phyloP scores from a whole-genome alignment of 2,888 invertebrate species.

The Amphimallon solstitiale region DNA sequence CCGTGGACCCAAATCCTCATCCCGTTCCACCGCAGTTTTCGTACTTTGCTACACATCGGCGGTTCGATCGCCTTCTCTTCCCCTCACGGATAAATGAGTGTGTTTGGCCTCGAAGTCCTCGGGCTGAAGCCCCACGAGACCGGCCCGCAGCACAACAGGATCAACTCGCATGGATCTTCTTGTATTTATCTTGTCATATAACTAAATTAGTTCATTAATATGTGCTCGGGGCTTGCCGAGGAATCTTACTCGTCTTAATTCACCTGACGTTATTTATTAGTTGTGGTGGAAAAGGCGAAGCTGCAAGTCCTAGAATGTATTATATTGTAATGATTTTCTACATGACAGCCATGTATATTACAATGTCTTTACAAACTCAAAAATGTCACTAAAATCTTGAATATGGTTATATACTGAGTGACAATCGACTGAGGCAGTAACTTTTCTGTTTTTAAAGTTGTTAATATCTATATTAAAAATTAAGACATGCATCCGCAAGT shows the following conservation, averaged over 20 bases:
- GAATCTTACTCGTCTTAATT: slow-evolving; percentile 33
- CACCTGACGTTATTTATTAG: slow-evolving; percentile 36
- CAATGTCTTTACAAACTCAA: too few relatives aligned
- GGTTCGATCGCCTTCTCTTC: slow-evolving; percentile 43
- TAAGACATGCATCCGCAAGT: too few relatives aligned
- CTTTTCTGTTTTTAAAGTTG: too few relatives aligned
- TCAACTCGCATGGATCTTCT: slow-evolving; percentile 61
- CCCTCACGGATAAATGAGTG: slow-evolving; percentile 57
- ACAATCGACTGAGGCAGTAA: too few relatives aligned
- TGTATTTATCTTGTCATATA: slow-evolving; percentile 64
- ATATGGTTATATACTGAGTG: too few relatives aligned
- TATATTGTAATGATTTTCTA: too few relatives aligned
- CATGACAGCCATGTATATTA: too few relatives aligned
- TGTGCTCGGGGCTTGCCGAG: slow-evolving; percentile 41
- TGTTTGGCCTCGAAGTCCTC: slow-evolving; percentile 55
- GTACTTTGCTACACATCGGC: slow-evolving; percentile 10
- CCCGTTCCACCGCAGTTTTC: not conserved
- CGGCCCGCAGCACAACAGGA: slow-evolving; percentile 54
- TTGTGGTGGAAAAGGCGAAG: not conserved
- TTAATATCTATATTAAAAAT: too few relatives aligned
- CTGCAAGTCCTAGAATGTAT: not conserved
- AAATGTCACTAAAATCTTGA: too few relatives aligned
- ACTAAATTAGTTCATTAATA: slow-evolving; percentile 60
- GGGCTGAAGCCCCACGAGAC: slow-evolving; percentile 59
- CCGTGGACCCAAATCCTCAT: not conserved